Evolutionary conservation across 1,140 invertebrate genomes (phyloP).

Genomic region (Stegodyphus dumicola): DNA sequence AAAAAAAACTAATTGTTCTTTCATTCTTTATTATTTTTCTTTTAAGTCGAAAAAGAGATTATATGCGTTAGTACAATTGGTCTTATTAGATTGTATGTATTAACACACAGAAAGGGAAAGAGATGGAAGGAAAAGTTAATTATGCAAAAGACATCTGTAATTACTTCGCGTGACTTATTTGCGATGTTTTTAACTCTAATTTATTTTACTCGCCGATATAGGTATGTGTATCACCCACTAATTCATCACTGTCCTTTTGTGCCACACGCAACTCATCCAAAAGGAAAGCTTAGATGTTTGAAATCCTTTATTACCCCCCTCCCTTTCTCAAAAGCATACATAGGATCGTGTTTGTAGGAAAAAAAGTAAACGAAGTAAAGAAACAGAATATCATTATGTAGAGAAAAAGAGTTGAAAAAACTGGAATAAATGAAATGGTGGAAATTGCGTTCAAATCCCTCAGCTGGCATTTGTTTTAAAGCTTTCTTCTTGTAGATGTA

Average conservation of each 20-base stretch:
- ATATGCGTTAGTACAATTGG: too few relatives aligned
- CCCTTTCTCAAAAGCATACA: background rate
- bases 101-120: too few relatives aligned
- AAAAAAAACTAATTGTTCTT: too few relatives aligned
- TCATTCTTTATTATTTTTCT: too few relatives aligned
- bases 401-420: background rate
- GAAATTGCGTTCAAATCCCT: slow-evolving; percentile 5
- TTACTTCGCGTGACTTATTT: slow-evolving; percentile 52
- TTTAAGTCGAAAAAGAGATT: too few relatives aligned
- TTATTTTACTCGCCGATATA: slow-evolving; percentile 3
- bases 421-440: background rate
- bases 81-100: too few relatives aligned
- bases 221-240: slow-evolving; percentile 23
- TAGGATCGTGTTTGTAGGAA: background rate
- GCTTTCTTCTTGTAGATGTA: background rate
- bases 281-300: background rate
- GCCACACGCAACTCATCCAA: slow-evolving; percentile 16
- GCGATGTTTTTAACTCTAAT: slow-evolving; percentile 12
- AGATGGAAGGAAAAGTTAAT: slow-evolving; percentile 5
- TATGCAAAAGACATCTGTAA: slow-evolving; percentile 47
- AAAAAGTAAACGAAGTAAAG: background rate
- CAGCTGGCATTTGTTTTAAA: slow-evolving; percentile 4
- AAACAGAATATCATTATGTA: background rate
- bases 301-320: background rate
- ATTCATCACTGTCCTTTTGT: slow-evolving; percentile 48